Evolutionary conservation across 2,797 vertebrate species (phyloP).

Genomic region (Orientallactaga sibirica): DNA sequence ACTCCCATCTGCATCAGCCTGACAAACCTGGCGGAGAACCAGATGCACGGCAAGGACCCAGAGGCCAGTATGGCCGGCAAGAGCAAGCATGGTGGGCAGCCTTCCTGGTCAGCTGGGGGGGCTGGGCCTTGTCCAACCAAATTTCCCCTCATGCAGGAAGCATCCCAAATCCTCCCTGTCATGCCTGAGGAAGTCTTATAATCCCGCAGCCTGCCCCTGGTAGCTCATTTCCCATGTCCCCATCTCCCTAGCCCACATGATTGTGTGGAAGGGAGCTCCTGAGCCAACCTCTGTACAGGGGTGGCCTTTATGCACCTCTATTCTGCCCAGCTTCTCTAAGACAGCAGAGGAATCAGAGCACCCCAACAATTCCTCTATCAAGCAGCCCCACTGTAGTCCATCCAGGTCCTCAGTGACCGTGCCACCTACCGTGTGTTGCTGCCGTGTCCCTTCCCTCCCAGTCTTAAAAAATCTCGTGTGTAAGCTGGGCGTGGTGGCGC

Average conservation of each 20-base stretch:
- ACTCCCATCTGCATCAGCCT: slow-evolving; percentile 81
- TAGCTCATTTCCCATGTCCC: background rate
- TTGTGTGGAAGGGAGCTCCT: background rate
- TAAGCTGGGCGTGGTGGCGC: too few species aligned
- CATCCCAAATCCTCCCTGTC: rapidly evolving
- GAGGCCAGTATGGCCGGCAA: background rate
- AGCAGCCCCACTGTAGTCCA: rapidly evolving
- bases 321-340: background rate
- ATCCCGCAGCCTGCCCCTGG: background rate
- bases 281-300: background rate
- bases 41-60: background rate
- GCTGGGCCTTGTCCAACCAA: rapidly evolving
- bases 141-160: background rate
- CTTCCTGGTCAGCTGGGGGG: background rate
- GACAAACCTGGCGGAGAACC: slow-evolving; percentile 65
- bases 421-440: too few species aligned
- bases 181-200: background rate
- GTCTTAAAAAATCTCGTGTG: too few species aligned
- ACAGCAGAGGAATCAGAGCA: background rate
- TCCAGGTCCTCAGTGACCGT: background rate
- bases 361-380: background rate
- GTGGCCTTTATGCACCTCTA: background rate
- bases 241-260: background rate
- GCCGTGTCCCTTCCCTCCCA: too few species aligned
- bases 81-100: slow-evolving; percentile 63